These are phyloP conservation scores for Limnodromus scolopaceus DNA, from an alignment of 2,797 vertebrate species.

Conservation along the genomic window DNA sequence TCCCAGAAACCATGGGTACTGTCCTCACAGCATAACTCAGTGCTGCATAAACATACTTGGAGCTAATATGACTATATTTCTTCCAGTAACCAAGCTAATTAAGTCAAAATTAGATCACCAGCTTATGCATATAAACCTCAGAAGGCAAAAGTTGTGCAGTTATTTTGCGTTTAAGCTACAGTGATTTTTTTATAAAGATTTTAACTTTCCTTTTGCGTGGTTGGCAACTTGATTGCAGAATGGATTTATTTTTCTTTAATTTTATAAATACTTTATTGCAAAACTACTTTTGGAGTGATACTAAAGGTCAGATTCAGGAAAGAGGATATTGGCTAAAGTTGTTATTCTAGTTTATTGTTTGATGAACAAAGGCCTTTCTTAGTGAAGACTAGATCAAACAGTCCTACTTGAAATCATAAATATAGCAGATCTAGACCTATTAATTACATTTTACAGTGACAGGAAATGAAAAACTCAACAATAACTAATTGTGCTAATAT, in stretches of 20 bases:
- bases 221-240: background rate
- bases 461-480: constrained; percentile 26
- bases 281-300: background rate
- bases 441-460: constrained; percentile 11
- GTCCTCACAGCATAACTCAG: background rate
- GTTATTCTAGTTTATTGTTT: background rate
- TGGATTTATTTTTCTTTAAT: background rate
- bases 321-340: background rate
- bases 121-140: constrained; percentile 19
- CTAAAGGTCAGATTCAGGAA: background rate
- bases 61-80: background rate
- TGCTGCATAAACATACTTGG: background rate
- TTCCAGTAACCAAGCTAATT: constrained; percentile 3
- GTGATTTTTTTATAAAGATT: background rate
- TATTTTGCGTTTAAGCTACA: background rate
- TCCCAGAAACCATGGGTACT: background rate
- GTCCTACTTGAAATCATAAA: background rate
- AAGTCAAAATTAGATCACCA: background rate
- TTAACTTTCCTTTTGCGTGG: background rate
- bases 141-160: constrained; percentile 12
- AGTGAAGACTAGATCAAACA: background rate
- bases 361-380: background rate
- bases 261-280: background rate
- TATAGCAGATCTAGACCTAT: background rate
- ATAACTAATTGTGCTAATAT: constrained; percentile 39